A percentile compares a stretch with the other conserved stretches of the same genome.
Evolutionary conservation across 1,140 invertebrate genomes (phyloP).

Genomic region (Drosophila watanabei): DNA sequence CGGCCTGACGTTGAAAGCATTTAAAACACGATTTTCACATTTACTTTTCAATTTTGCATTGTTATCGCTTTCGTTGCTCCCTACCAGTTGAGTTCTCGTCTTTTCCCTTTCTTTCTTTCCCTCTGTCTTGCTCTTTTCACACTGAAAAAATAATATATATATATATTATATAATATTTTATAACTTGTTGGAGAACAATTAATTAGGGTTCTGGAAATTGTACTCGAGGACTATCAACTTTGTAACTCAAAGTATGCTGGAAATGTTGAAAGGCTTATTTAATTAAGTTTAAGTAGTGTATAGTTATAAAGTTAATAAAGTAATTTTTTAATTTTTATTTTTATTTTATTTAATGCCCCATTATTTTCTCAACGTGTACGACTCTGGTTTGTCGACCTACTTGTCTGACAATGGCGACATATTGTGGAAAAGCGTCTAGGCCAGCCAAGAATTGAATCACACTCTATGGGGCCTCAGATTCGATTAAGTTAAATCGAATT

Average conservation of each 20-base stretch:
- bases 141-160: no score
- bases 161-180: no score
- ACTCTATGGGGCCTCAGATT: slow-evolving; percentile 51
- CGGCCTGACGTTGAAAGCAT: slow-evolving; percentile 67
- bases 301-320: no score
- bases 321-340: background rate
- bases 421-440: slow-evolving; percentile 67
- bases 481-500: slow-evolving; percentile 76
- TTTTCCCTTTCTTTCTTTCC: background rate
- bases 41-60: slow-evolving; percentile 75
- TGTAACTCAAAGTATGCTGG: background rate
- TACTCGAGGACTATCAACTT: background rate
- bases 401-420: slow-evolving; percentile 59
- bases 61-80: slow-evolving; percentile 48
- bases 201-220: background rate
- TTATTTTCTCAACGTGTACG: background rate
- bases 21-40: slow-evolving; percentile 81
- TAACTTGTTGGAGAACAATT: background rate
- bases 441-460: slow-evolving; percentile 66
- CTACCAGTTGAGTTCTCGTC: slow-evolving; percentile 18
- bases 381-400: slow-evolving; percentile 20
- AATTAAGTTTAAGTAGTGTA: background rate
- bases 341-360: background rate
- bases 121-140: slow-evolving; percentile 6
- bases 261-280: background rate